Evolutionary conservation across 2,113 vertebrate genomes (phyloP), one percentile per base, ranked within the genome.

Genomic region (Mobula hypostoma): DNA sequence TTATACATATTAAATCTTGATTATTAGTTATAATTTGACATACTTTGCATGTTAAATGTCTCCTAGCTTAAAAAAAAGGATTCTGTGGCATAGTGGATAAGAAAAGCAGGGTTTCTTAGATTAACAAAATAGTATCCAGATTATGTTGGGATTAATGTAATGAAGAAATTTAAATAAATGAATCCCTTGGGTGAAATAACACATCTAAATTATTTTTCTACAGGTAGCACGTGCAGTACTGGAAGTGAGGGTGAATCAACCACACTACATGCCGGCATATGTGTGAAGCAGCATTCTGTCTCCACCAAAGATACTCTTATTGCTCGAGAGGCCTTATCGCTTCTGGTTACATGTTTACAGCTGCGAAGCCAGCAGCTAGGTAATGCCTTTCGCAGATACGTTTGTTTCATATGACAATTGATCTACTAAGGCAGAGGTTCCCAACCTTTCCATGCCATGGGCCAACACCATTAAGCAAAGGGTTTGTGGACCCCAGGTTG

Each of bases 211-310:
- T 94, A 94, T 76, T 94, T 94, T 94, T 11, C 94, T 95, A 83
- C 96, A 99, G 99, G 99, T 95, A 99, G 99, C 95, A 99, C 98
- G 94, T 99, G 99, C 97, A 99, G 99, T 95, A 98, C 98, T 24
- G 98, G 99, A 95, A 99, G 99, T 0, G 99, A 99, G 95, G 98
- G 99, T 0, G 99, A 99, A 83, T 96, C 97, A 0, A 98, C 97
- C 2, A 98, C 98, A 0, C 95, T 99, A 95, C 99, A 99, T 0
- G 98, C 98, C 1, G 98, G 99, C 76, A 99, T 99, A 96, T 99
- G 99, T 87, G 98, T 99, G 90, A 97, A 98, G 68, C 99, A 99
- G 94, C 98, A 98, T 95, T 97, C 97, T 0, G 98, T 99, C 85
- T 99, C 98, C 80, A 98, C 97, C 96, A 99, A 99, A 96, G 99